Percentiles rank a stretch among this genome's conserved stretches.
Evolutionary conservation across 2,113 vertebrate genomes (phyloP).

Genomic region (Lamprotornis superbus): DNA sequence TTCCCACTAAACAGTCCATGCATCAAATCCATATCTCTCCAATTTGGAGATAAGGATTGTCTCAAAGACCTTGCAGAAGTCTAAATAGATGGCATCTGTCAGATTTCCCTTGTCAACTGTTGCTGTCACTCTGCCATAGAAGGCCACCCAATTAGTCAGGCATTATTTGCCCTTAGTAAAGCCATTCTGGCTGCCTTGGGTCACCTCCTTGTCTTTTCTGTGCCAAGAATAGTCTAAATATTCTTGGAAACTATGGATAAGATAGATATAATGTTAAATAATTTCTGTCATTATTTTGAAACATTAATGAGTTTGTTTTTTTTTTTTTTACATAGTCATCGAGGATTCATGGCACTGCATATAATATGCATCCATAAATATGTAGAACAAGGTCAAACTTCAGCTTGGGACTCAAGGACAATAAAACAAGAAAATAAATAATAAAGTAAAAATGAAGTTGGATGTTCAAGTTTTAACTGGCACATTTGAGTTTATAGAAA

Average conservation of each 20-base stretch:
- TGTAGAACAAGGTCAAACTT: background rate
- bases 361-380: background rate
- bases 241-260: background rate
- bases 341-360: background rate
- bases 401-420: background rate
- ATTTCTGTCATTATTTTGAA: background rate
- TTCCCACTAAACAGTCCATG: too few species aligned
- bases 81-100: background rate
- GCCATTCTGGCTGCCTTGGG: background rate
- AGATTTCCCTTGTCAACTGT: background rate
- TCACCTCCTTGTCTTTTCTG: background rate
- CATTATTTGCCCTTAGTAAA: background rate
- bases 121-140: background rate
- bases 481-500: background rate
- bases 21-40: background rate
- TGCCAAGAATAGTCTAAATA: background rate
- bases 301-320: background rate
- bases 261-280: background rate
- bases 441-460: background rate
- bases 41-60: background rate
- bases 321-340: background rate
- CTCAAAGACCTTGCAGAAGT: background rate
- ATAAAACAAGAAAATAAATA: background rate
- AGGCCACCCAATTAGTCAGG: background rate
- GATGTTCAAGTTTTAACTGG: background rate